Evolutionary conservation across 2,888 invertebrate species (phyloP).

Genomic region (Cynaeus angustus): DNA sequence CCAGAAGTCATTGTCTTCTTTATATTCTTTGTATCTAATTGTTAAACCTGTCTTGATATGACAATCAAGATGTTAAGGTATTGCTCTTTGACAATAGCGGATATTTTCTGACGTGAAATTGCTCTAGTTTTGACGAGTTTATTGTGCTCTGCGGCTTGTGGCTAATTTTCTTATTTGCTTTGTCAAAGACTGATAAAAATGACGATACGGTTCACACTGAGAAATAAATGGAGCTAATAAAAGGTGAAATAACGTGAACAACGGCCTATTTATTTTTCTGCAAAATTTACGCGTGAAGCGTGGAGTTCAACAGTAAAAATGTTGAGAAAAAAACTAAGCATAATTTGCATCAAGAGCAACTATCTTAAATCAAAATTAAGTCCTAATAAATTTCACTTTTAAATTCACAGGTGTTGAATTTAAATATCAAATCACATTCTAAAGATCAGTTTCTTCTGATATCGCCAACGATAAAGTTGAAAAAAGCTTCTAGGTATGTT

Average conservation of each 20-base stretch:
- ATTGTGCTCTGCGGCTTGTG: neutral
- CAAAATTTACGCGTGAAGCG: no score
- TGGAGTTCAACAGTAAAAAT: no score
- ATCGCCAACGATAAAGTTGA: no score
- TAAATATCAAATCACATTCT: no score
- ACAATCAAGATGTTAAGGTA: slow-evolving; percentile 6
- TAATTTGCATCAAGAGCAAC: no score
- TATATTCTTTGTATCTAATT: slow-evolving; percentile 13
- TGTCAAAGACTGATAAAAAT: neutral
- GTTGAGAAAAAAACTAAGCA: no score
- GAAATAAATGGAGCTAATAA: neutral
- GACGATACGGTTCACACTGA: neutral
- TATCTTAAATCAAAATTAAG: no score
- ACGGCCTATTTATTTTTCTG: neutral
- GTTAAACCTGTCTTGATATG: neutral
- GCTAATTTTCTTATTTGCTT: neutral
- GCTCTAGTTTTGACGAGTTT: neutral
- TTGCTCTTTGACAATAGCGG: slow-evolving; percentile 5
- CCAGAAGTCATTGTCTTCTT: slow-evolving; percentile 42
- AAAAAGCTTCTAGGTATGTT: no score
- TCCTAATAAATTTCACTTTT: no score
- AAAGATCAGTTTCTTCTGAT: no score
- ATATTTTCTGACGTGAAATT: neutral
- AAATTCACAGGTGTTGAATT: no score
- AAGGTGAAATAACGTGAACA: neutral